Percentiles rank a stretch among this genome's conserved stretches.
Conservation (phyloP, 2,113 vertebrate genomes). For the Bostrychus sinensis region DNA sequence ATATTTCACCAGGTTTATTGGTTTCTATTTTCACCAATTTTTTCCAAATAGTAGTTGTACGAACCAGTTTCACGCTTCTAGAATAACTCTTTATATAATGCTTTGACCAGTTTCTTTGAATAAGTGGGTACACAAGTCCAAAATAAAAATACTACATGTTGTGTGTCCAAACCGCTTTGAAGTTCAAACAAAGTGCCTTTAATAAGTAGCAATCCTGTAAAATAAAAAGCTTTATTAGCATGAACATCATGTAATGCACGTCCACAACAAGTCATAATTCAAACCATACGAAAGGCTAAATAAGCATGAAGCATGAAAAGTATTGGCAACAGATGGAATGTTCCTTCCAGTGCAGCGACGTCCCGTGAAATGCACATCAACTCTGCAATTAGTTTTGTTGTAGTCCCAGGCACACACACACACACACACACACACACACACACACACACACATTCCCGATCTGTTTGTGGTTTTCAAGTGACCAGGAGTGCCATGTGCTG, state of each 20-base stretch:
- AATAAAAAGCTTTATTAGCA: slow-evolving; percentile 26
- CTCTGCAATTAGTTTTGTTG: slow-evolving; percentile 51
- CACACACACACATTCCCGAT: slow-evolving; percentile 31
- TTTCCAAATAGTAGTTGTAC: too few relatives aligned
- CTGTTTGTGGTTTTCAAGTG: slow-evolving; percentile 45
- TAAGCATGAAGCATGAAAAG: slow-evolving; percentile 62
- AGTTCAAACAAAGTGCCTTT: slow-evolving; percentile 6
- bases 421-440: slow-evolving; percentile 3
- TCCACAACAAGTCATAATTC: slow-evolving; percentile 33
- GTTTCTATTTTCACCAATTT: too few relatives aligned
- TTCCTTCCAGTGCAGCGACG: slow-evolving; percentile 41
- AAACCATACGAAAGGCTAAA: slow-evolving; percentile 46
- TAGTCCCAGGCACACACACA: slow-evolving; percentile 10
- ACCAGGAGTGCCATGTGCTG: slow-evolving; percentile 63
- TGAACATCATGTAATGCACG: slow-evolving; percentile 40
- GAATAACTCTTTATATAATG: too few relatives aligned
- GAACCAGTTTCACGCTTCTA: too few relatives aligned
- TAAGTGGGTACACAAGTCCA: background rate
- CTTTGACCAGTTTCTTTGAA: background rate
- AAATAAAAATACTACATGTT: background rate
- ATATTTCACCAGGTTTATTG: too few relatives aligned
- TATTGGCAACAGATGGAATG: slow-evolving; percentile 69
- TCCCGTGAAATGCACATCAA: slow-evolving; percentile 61
- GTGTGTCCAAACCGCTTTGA: background rate
- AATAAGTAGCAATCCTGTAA: background rate